Evolutionary conservation across 2,888 invertebrate genomes (phyloP), one percentile per base, ranked within the genome.

Genomic region (Cryptocephalus moraei): DNA sequence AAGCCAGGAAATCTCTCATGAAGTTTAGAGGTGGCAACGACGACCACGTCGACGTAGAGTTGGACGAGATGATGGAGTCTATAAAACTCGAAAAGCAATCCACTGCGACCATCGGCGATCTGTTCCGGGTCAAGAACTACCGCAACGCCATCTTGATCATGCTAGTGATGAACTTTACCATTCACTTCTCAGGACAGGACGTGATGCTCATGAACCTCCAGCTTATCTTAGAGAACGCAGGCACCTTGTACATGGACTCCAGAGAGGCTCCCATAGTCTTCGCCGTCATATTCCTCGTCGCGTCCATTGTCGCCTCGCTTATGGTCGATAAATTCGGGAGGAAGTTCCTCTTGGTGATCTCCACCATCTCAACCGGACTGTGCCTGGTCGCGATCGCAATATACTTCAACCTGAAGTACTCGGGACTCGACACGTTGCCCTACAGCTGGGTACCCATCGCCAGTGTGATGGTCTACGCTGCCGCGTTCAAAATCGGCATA

Each of bases 141-240:
- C 52, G 67, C 10, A 68, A 67, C 52, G 67, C 66, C 9, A 46
- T 68, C 13, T 48, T 63, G 4, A 69, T 69, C 11, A 66, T 69
- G 67, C 58, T 63, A 0, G 64, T 66, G 9, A 51, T 70, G 14
- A 68, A 68, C 48, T 62, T 56, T 6, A 62, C 65, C 4, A 68
- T 69, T 55, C 68, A 68, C 53, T 63, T 69, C 48, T 64, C 67
- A 34, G 60, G 67, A 44, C 66, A 67, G 40, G 67, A 66, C 43
- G 68, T 68, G 8, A 65, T 70, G 50, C 49, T 68, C 41, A 69
- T 69, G 69, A 70, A 70, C 47, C 53, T 69, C 14, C 69, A 68
- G 53, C 58, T 59, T 10, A 70, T 69, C 33, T 53, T 70, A 10
- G 58, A 56, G 9, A 63, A 62, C 36, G 68, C 67, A 0, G 64